phyloP scores from a whole-genome alignment of 2,113 vertebrate genomes.

The Psilopogon haemacephalus region DNA sequence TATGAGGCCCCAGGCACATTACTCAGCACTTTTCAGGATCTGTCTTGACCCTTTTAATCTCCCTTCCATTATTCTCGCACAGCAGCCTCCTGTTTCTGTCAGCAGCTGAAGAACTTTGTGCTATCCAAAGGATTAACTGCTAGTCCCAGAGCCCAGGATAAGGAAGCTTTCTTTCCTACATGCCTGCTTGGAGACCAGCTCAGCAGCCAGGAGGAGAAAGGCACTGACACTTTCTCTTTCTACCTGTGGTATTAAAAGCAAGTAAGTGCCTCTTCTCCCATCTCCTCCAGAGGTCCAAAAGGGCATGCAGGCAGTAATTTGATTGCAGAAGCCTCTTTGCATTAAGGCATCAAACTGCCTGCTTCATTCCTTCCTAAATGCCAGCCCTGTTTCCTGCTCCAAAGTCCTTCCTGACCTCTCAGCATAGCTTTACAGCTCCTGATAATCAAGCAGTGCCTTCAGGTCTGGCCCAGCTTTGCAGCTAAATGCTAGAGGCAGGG shows the following conservation, averaged over 20 bases:
- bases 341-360: background rate
- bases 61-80: background rate
- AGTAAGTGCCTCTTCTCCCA: background rate
- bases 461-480: background rate
- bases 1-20: background rate
- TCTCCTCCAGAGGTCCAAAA: background rate
- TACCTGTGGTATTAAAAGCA: background rate
- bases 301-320: background rate
- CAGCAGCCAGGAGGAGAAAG: background rate
- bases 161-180: background rate
- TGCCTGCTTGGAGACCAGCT: background rate
- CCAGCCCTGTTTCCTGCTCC: background rate
- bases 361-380: background rate
- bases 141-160: background rate
- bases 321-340: background rate
- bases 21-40: background rate
- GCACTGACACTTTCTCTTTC: background rate
- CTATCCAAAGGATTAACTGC: background rate
- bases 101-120: background rate
- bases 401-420: background rate
- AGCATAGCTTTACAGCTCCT: background rate
- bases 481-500: background rate
- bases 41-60: background rate
- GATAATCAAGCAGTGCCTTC: background rate
- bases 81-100: background rate